Conservation (phyloP, 2,797 vertebrate species). For the Tarsius wallacei region DNA sequence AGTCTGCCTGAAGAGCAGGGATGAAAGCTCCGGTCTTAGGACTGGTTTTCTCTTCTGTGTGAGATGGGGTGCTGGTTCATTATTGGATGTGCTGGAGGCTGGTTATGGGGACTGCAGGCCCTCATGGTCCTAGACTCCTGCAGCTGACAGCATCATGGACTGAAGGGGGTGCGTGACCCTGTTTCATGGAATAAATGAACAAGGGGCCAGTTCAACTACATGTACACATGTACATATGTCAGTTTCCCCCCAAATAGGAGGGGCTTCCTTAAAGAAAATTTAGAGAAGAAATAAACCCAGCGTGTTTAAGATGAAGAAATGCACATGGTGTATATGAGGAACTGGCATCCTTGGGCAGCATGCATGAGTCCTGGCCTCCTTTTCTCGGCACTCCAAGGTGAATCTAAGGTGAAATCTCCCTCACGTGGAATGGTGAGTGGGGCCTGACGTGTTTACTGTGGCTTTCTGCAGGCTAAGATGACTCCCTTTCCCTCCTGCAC, state of each 20-base stretch:
- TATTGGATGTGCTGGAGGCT: too few species aligned
- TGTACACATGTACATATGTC: too few species aligned
- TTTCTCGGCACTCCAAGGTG: background rate
- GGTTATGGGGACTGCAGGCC: background rate
- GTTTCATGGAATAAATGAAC: background rate
- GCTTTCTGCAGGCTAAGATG: background rate
- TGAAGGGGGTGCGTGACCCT: background rate
- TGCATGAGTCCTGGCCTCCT: background rate
- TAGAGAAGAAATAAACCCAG: too few species aligned
- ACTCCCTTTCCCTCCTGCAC: background rate
- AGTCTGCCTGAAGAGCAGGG: background rate
- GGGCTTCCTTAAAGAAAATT: too few species aligned
- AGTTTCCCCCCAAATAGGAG: too few species aligned
- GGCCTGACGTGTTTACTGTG: accelerated
- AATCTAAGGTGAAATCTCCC: background rate
- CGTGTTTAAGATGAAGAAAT: too few species aligned
- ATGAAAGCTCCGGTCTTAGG: background rate
- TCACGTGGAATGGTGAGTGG: too few species aligned
- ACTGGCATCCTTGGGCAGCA: too few species aligned
- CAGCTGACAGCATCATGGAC: background rate
- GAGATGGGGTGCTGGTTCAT: background rate
- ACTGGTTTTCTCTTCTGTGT: background rate
- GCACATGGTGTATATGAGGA: too few species aligned
- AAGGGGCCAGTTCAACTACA: background rate
- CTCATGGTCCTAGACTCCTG: background rate